A percentile compares a stretch with the other conserved stretches of the same genome.
Evolutionary conservation across 2,113 vertebrate species (phyloP).

Genomic region (Atherinomorus stipes): DNA sequence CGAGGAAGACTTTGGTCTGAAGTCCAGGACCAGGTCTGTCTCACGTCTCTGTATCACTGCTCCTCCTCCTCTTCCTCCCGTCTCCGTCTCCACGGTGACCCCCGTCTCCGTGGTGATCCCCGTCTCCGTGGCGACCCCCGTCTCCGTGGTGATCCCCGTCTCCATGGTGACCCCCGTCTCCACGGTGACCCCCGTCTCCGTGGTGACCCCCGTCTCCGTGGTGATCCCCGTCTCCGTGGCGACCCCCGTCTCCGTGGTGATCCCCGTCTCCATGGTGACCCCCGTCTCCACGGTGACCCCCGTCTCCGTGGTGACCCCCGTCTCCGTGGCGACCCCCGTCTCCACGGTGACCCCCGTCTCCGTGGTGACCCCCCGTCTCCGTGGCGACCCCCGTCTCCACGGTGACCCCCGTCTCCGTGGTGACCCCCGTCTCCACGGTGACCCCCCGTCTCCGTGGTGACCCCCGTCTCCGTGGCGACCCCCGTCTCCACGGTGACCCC

Average conservation of each 20-base stretch:
- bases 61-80: conserved; percentile 71
- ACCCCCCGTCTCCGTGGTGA: neutral
- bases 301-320: conserved; percentile 27
- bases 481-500: no score
- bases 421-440: no score
- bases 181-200: conserved; percentile 23
- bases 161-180: no score
- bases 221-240: conserved; percentile 25
- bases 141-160: conserved; percentile 25
- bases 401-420: conserved; percentile 25
- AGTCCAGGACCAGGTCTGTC: no score
- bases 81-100: no score
- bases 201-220: no score
- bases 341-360: conserved; percentile 21
- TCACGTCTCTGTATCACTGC: conserved; percentile 38
- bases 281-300: no score
- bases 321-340: no score
- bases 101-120: conserved; percentile 28
- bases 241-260: neutral
- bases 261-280: conserved; percentile 32
- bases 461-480: conserved; percentile 32
- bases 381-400: no score
- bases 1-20: neutral
- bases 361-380: conserved; percentile 43
- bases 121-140: no score